Conservation (phyloP, 2,888 invertebrate genomes). For the Ophion obscuratus region DNA sequence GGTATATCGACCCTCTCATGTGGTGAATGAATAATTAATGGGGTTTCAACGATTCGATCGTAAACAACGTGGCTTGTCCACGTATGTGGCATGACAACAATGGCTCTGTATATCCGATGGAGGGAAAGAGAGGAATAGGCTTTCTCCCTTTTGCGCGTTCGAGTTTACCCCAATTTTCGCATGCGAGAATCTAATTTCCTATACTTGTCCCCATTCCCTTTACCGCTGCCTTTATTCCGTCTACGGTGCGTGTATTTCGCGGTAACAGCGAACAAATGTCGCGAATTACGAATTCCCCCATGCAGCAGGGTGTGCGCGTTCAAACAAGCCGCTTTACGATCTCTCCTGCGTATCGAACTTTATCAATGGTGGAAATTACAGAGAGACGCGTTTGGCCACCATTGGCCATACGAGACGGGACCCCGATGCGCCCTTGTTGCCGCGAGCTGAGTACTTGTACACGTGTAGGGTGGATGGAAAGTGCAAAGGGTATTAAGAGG, state of each 20-base stretch:
- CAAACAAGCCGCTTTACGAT: conserved; percentile 61
- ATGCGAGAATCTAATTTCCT: conserved; percentile 75
- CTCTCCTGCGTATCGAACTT: conserved; percentile 22
- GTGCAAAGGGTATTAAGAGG: conserved; percentile 35
- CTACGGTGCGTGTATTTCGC: conserved; percentile 61
- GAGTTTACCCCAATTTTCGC: conserved; percentile 76
- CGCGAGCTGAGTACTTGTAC: conserved; percentile 13
- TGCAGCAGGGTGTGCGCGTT: conserved; percentile 43
- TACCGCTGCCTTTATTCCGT: not conserved
- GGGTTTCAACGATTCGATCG: conserved; percentile 58
- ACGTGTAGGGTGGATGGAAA: conserved; percentile 12
- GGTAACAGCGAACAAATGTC: conserved; percentile 78
- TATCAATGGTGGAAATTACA: not conserved
- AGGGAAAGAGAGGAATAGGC: conserved; percentile 8
- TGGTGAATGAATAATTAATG: conserved; percentile 60
- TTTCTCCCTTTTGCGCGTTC: conserved; percentile 65
- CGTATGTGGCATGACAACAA: conserved; percentile 17
- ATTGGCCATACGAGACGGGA: not conserved
- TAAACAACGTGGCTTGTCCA: conserved; percentile 51
- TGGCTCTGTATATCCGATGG: not conserved
- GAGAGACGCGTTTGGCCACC: not conserved
- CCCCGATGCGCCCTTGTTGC: conserved; percentile 6
- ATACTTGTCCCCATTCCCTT: conserved; percentile 21
- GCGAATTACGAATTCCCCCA: conserved; percentile 79
- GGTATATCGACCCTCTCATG: not conserved